These are phyloP conservation scores for Pteronotus mesoamericanus DNA, from an alignment of 2,797 vertebrate species.

Conservation along the genomic window DNA sequence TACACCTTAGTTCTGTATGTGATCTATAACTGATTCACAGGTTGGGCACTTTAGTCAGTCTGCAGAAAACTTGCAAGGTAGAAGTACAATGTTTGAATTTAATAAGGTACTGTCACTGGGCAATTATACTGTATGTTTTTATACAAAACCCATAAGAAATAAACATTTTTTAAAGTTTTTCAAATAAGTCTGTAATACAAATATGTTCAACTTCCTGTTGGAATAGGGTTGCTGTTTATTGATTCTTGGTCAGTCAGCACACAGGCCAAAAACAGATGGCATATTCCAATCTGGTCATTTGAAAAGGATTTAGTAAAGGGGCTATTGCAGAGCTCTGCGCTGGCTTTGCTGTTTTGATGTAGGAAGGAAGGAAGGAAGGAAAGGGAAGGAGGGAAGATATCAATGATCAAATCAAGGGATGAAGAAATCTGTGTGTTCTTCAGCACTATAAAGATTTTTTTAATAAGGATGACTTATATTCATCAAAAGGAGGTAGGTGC, in stretches of 20 bases:
- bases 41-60: conserved; percentile 42
- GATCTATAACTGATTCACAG: not conserved
- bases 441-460: not conserved
- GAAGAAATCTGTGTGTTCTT: not conserved
- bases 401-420: not conserved
- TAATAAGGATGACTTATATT: not conserved
- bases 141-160: conserved; percentile 43
- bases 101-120: conserved; percentile 28
- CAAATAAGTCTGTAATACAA: conserved; percentile 72
- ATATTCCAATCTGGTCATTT: not conserved
- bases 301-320: not conserved
- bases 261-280: not conserved
- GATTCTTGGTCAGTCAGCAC: not conserved
- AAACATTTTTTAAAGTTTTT: conserved; percentile 48
- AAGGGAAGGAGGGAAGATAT: no score
- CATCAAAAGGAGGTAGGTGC: not conserved
- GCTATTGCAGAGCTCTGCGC: not conserved
- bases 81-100: conserved; percentile 61
- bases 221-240: conserved; percentile 62
- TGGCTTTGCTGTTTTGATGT: no score
- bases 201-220: conserved; percentile 49
- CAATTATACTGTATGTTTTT: conserved; percentile 62
- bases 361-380: no score
- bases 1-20: not conserved
- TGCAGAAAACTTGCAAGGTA: conserved; percentile 48